Conservation (phyloP, 2,797 vertebrate species). For the Galago senegalensis region DNA sequence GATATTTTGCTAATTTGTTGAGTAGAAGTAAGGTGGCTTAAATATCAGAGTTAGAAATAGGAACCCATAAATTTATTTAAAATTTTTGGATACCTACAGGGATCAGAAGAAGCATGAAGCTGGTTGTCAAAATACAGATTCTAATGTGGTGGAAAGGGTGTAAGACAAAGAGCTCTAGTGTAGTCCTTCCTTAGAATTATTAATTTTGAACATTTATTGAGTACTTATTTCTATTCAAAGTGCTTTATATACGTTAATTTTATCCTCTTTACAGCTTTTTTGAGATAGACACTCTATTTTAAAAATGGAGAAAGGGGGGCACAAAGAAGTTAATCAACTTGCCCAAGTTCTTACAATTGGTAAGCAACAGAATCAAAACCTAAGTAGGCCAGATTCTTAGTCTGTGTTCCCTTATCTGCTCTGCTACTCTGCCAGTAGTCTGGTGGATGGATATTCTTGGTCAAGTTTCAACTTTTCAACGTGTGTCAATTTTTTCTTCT, state of each 20-base stretch:
- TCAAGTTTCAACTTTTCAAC: neutral
- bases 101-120: neutral
- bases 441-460: neutral
- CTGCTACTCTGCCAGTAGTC: neutral
- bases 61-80: slow-evolving; percentile 39
- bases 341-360: neutral
- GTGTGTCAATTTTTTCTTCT: slow-evolving; percentile 6
- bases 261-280: slow-evolving; percentile 1
- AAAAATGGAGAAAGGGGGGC: slow-evolving; percentile 6
- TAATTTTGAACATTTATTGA: neutral
- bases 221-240: neutral
- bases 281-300: neutral
- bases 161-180: neutral
- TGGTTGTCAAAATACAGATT: neutral
- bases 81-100: neutral
- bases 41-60: slow-evolving; percentile 42
- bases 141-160: neutral
- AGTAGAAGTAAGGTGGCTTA: neutral
- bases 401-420: neutral
- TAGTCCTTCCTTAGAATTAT: neutral
- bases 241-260: slow-evolving; percentile 17
- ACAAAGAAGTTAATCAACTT: neutral
- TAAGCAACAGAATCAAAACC: neutral
- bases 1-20: neutral
- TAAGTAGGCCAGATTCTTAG: neutral